Conservation (phyloP, 2,113 vertebrate genomes). For the Origma solitaria region DNA sequence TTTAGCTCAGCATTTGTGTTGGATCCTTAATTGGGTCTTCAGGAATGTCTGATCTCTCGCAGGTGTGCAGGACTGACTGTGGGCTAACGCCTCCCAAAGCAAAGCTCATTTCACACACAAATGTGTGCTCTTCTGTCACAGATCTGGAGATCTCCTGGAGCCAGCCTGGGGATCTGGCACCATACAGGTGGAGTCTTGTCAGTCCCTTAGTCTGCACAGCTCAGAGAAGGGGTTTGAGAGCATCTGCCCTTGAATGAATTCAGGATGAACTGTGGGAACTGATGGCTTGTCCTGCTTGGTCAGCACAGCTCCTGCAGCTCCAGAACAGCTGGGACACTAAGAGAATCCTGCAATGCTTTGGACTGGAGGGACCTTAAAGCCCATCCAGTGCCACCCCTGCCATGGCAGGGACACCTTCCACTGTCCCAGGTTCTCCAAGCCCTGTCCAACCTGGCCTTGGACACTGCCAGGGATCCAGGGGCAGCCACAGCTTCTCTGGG, state of each 20-base stretch:
- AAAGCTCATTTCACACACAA: not conserved
- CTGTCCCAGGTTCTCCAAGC: not conserved
- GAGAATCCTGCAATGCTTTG: not conserved
- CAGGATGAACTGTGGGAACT: not conserved
- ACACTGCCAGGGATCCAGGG: not conserved
- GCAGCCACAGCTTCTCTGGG: not conserved
- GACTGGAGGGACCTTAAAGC: fast-evolving
- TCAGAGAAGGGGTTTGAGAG: not conserved
- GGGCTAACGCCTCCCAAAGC: not conserved
- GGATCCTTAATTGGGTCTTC: not conserved
- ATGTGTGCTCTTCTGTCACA: not conserved
- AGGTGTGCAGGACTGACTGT: not conserved
- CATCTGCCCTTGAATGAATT: not conserved
- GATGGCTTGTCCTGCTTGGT: not conserved
- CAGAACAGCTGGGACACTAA: not conserved
- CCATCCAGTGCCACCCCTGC: fast-evolving
- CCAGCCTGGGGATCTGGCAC: not conserved
- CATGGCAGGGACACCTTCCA: not conserved
- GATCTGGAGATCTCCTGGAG: not conserved
- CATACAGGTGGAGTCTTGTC: fast-evolving
- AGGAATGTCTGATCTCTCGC: not conserved
- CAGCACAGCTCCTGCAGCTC: not conserved
- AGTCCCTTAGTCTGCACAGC: fast-evolving
- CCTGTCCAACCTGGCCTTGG: not conserved
- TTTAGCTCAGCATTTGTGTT: not conserved